Conservation (phyloP, 2,113 vertebrate genomes). For the Lophotis ruficrista region DNA sequence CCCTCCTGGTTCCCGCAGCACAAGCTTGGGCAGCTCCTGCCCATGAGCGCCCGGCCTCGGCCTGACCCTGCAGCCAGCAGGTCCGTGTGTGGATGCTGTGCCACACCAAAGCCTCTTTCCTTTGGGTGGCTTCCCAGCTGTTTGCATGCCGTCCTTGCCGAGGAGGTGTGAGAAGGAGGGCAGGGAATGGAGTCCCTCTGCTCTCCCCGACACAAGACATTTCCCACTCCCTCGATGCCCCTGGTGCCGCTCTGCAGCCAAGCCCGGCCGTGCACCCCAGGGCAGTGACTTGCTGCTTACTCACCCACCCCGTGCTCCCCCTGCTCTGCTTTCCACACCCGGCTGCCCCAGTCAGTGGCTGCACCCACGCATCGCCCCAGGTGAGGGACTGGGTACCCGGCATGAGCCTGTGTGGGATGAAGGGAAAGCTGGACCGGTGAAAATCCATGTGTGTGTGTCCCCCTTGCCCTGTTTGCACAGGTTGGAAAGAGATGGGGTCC, state of each 20-base stretch:
- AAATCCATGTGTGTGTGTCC: background rate
- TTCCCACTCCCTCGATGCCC: background rate
- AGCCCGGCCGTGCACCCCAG: background rate
- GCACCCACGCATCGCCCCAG: fast-evolving
- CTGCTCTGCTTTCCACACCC: background rate
- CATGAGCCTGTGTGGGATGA: fast-evolving
- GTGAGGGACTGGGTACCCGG: background rate
- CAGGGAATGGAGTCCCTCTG: background rate
- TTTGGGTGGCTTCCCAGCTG: background rate
- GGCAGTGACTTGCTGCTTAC: slow-evolving; percentile 36
- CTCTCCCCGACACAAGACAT: background rate
- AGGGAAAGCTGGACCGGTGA: background rate
- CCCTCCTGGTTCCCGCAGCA: background rate
- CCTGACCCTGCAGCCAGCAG: background rate
- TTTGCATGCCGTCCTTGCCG: background rate
- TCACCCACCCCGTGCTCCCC: background rate
- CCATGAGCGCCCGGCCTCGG: fast-evolving
- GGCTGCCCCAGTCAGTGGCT: background rate
- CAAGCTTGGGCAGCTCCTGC: background rate
- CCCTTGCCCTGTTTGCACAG: background rate
- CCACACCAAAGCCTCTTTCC: background rate
- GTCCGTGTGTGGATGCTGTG: background rate
- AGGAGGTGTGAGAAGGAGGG: background rate
- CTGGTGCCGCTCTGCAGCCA: fast-evolving
- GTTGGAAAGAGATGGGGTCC: background rate